phyloP scores from a whole-genome alignment of 2,113 vertebrate species.

The Saccopteryx bilineata region DNA sequence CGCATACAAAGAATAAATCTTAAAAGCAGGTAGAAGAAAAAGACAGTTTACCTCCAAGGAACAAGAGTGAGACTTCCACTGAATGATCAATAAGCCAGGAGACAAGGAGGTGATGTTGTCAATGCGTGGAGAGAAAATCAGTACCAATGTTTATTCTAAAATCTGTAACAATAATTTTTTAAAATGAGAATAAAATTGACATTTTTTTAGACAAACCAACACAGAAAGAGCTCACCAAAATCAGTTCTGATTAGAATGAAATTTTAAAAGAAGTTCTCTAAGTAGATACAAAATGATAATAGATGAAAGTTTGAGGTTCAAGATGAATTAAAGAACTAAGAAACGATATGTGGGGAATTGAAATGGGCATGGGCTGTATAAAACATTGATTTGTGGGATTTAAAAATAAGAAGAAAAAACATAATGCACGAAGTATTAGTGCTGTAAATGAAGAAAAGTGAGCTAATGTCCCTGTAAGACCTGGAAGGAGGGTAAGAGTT shows the following conservation, averaged over 20 bases:
- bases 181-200: neutral
- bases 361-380: neutral
- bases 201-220: neutral
- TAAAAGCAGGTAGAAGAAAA: neutral
- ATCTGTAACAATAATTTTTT: neutral
- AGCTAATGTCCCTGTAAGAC: neutral
- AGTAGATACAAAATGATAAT: neutral
- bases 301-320: neutral
- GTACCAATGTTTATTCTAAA: neutral
- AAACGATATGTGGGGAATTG: neutral
- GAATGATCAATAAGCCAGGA: neutral
- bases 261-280: neutral
- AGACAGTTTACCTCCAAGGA: neutral
- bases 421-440: neutral
- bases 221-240: neutral
- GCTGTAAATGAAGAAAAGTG: neutral
- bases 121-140: neutral
- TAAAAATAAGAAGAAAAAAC: neutral
- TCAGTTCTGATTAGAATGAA: neutral
- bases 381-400: neutral
- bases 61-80: neutral
- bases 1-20: neutral
- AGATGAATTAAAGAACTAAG: neutral
- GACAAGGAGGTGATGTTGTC: neutral
- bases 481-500: neutral